Conservation (phyloP, 2,797 vertebrate genomes). For the Takifugu ocellatus region DNA sequence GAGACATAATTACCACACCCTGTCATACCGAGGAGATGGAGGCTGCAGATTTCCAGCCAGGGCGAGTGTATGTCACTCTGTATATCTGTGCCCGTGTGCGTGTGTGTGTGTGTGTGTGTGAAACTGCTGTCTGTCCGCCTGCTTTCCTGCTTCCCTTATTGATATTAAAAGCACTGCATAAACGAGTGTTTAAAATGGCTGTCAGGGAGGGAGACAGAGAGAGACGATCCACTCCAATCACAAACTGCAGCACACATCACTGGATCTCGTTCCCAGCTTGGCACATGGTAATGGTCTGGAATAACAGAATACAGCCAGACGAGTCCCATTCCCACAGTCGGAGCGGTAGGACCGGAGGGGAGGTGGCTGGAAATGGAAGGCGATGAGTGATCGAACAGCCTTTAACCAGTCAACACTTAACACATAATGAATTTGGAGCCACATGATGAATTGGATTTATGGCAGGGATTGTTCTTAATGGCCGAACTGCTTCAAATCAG, state of each 20-base stretch:
- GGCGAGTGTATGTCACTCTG: conserved; percentile 66
- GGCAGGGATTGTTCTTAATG: conserved; percentile 51
- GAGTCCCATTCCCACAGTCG: conserved; percentile 60
- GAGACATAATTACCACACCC: conserved; percentile 82
- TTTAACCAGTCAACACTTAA: conserved; percentile 74
- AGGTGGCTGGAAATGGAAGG: conserved; percentile 33
- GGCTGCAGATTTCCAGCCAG: conserved; percentile 74
- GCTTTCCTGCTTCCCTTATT: conserved; percentile 76
- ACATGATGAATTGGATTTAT: conserved; percentile 67
- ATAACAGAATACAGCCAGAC: conserved; percentile 69
- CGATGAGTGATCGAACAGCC: conserved; percentile 56
- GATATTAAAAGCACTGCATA: conserved; percentile 79
- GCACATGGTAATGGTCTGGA: conserved; percentile 74
- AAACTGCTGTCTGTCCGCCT: conserved; percentile 71
- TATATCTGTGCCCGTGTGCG: conserved; percentile 52
- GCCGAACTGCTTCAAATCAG: conserved; percentile 55
- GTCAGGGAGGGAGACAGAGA: conserved; percentile 66
- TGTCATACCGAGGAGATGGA: conserved; percentile 78
- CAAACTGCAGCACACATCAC: conserved; percentile 71
- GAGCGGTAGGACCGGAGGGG: conserved; percentile 40
- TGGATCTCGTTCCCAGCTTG: conserved; percentile 66
- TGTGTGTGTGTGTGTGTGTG: conserved; percentile 37
- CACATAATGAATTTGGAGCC: conserved; percentile 69
- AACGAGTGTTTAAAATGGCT: conserved; percentile 76
- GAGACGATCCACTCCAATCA: conserved; percentile 72